phyloP scores from a whole-genome alignment of 92 coral and sea anemone genomes.

The Pocillopora meandrina region DNA sequence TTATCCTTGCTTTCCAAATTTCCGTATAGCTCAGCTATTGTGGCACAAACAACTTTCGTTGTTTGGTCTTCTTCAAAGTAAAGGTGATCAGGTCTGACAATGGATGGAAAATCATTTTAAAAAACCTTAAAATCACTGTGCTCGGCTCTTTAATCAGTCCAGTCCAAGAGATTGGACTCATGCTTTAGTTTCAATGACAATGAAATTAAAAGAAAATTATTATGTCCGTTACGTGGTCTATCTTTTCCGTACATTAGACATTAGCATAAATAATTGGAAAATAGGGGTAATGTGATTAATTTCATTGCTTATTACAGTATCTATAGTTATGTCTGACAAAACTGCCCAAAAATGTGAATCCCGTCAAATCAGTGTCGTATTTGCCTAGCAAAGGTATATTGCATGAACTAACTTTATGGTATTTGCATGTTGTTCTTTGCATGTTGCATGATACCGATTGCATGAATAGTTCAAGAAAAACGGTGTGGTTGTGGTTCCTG shows the following conservation, averaged over 20 bases:
- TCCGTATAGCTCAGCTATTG: too few relatives aligned
- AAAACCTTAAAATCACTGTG: not conserved
- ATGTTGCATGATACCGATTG: constrained; percentile 48
- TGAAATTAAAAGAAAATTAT: not conserved
- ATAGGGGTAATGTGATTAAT: not conserved
- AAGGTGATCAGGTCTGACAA: not conserved
- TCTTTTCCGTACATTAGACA: too few relatives aligned
- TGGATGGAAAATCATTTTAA: not conserved
- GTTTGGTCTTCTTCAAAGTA: too few relatives aligned
- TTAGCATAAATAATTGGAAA: not conserved
- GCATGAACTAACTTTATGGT: constrained; percentile 38
- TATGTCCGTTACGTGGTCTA: too few relatives aligned
- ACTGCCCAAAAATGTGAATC: not conserved
- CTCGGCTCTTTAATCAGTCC: not conserved
- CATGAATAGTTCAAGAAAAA: constrained; percentile 43
- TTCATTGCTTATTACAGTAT: not conserved
- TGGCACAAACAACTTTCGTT: too few relatives aligned
- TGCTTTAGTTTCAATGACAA: not conserved
- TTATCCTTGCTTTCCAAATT: too few relatives aligned
- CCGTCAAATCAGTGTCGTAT: not conserved
- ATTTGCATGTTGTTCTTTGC: constrained; percentile 57
- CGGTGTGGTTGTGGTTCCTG: constrained; percentile 63
- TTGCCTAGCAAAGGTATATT: not conserved
- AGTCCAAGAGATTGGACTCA: not conserved
- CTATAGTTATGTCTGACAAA: not conserved